Evolutionary conservation across 2,113 vertebrate species (phyloP), one percentile per base, ranked within the genome.

Genomic region (Paralichthys olivaceus): DNA sequence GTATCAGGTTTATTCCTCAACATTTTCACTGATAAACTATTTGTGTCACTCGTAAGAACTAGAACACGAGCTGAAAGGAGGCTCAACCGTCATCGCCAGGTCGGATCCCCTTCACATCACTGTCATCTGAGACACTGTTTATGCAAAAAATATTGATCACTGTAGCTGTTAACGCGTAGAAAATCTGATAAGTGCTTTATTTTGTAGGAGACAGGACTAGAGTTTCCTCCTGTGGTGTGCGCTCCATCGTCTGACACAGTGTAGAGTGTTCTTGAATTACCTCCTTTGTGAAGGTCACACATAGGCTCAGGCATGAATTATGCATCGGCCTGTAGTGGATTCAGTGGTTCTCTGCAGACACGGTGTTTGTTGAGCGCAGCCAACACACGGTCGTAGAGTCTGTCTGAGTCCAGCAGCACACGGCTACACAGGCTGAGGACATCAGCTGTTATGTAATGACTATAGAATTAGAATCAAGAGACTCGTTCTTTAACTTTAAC

Each of bases 221-320:
- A 53, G 14, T 11, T 20, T 28, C n/a, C 19, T 51, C 49, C 8
- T 22, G 20, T n/a, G 9, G 1, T 8, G 26, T 15, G 13, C 2
- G 22, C n/a, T 23, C 5, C 32, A 7, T 14, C 11, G 6, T 34
- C 49, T 69, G 43, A 43, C 23, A n/a, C 49, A 22, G n/a, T 8
- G 2, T 7, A 6, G 19, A 51, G 49, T 7, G 49, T 8, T 51
- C 49, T 51, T 2, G 49, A n/a, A n/a, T 51, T 51, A 9, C 49
- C 49, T n/a, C 49, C 49, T 51, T 3, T 2, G 1, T n/a, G 20
- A 64, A 62, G 88, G 79, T 85, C 69, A 84, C 79, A 83, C 77
- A 82, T 72, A 67, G 43, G 15, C 69, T 63, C 74, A 53, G 57
- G 58, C 69, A 85, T 84, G 26, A 84, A 85, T 89, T 63, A 83